phyloP scores from a whole-genome alignment of 2,113 vertebrate species.

The Lathamus discolor region DNA sequence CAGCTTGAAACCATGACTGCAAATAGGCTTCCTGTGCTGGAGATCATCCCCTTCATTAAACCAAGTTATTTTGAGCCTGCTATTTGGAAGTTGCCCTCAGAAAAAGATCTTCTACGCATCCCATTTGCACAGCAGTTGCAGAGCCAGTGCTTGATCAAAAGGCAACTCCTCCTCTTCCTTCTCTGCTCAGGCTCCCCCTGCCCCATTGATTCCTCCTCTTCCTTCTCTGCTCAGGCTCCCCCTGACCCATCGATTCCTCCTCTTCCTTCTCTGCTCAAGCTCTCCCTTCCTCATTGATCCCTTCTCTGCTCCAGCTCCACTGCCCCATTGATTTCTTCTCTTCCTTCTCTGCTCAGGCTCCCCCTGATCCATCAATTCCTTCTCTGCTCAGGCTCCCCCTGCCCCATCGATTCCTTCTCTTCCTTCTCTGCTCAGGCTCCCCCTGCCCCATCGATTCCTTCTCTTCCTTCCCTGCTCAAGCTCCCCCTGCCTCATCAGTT shows the following conservation, averaged over 20 bases:
- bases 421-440: neutral
- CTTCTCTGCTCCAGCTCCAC: too few relatives aligned
- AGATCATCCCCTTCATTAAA: neutral
- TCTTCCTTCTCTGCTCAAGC: neutral
- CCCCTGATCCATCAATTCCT: neutral
- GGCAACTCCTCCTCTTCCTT: neutral
- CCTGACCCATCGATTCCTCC: neutral
- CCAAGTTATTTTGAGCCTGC: neutral
- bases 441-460: neutral
- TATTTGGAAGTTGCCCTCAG: neutral
- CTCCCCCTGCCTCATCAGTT: neutral
- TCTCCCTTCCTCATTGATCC: neutral
- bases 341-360: neutral
- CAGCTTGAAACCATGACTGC: neutral
- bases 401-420: neutral
- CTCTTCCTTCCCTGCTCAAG: neutral
- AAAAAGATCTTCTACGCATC: neutral
- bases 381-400: neutral
- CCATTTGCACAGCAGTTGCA: neutral
- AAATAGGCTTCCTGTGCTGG: neutral
- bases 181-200: neutral
- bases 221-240: neutral
- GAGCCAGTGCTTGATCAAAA: neutral
- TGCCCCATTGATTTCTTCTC: too few relatives aligned
- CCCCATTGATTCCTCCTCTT: neutral